Base-by-base conservation (phyloP, 2,888 invertebrate species). In the Pomacea canaliculata region DNA sequence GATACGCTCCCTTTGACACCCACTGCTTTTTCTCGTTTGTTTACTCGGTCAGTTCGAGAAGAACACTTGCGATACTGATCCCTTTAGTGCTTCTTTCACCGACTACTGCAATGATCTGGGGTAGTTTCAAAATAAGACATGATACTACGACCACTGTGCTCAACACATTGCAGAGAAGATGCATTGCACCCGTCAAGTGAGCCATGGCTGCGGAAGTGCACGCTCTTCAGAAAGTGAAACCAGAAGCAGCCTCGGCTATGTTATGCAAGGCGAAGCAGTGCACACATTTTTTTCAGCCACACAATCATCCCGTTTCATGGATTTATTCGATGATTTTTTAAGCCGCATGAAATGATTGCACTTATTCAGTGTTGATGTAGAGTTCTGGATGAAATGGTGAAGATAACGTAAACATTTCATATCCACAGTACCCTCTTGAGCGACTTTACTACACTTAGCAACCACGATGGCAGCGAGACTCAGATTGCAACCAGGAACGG, bases 31-130 rank as follows among this genome's bases (percentile, higher is more conserved):
- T 37, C 37, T 37, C 37, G 51, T 16, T 56, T 56, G 76, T 77
- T 81, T 83, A 85, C 86, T 83, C 85, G 49, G 81, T 80, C 72
- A 83, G 81, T 79, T 86, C 86, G 27, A 86, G 59, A 27, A 86
- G 63, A 18, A 86, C 82, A 73, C 85, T 84, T 18, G 77, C 70
- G 12, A 86, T 71, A 77, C 84, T 85, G 12, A 86, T 77, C n/a
- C 86, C 85, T 76, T 83, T 82, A 27, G 82, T 84, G 65, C 83
- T 82, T 49, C 81, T 78, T 37, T 83, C 73, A 68, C 79, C 81
- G 19, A 84, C 70, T n/a, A 85, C 79, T 18, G 79, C 76, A 73
- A 81, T 72, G 60, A 86, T 84, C 78, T 86, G 86, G 9, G 86
- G 86, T 13, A 86, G 76, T 78, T 86, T 86, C 69, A 85, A 77